Conservation (phyloP, 2,888 invertebrate genomes). For the Rotaria sp. region DNA sequence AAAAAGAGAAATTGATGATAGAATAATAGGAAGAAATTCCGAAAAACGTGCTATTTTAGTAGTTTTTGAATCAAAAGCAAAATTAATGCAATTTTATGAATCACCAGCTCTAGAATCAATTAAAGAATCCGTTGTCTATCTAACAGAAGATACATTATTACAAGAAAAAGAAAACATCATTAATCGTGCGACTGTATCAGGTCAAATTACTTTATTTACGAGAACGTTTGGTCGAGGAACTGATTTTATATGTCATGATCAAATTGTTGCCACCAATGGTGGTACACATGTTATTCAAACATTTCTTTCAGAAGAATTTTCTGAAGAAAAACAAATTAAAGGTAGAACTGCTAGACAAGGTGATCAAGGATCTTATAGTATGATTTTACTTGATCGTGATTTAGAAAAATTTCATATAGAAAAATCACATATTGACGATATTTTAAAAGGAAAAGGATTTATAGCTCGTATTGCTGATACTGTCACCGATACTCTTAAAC, state of each 20-base stretch:
- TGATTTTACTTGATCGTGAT: not conserved
- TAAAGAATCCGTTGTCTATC: too few relatives aligned
- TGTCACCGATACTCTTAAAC: too few relatives aligned
- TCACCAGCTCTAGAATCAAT: not conserved
- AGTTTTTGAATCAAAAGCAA: not conserved
- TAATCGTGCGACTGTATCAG: not conserved
- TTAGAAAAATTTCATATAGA: too few relatives aligned
- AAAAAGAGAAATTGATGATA: not conserved
- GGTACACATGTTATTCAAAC: conserved; percentile 26
- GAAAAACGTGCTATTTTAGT: not conserved
- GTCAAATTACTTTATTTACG: not conserved
- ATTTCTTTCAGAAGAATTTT: too few relatives aligned
- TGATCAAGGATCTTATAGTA: not conserved
- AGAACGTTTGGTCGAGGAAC: conserved; percentile 17
- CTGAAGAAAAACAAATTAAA: too few relatives aligned
- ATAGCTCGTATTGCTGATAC: too few relatives aligned
- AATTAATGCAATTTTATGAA: not conserved
- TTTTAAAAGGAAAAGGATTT: too few relatives aligned
- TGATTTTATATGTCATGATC: not conserved
- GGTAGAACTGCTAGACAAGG: too few relatives aligned
- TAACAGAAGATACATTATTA: not conserved
- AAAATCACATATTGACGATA: too few relatives aligned
- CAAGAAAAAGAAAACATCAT: not conserved
- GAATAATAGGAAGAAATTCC: too few relatives aligned
- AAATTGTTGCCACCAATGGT: not conserved